A percentile compares a stretch with the other conserved stretches of the same genome.
Evolutionary conservation across 2,888 invertebrate genomes (phyloP).

Genomic region (Drosophila mercatorum): DNA sequence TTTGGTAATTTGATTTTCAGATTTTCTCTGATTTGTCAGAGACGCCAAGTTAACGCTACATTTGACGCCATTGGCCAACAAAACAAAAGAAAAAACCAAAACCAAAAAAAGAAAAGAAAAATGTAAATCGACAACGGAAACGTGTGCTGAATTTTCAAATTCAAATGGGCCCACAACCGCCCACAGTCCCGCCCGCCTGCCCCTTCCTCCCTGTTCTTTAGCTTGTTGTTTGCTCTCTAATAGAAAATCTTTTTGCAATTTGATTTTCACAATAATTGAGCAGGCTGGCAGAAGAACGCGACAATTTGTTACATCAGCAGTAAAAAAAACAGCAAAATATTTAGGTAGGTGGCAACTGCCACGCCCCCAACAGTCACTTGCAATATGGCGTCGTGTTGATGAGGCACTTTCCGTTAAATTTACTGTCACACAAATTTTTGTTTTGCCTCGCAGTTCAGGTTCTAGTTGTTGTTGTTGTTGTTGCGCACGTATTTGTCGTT

Average conservation of each 20-base stretch:
- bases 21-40: constrained; percentile 59
- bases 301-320: constrained; percentile 39
- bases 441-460: neutral
- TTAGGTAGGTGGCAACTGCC: constrained; percentile 8
- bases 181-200: neutral
- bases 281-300: constrained; percentile 21
- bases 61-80: constrained; percentile 59
- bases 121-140: constrained; percentile 25
- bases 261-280: constrained; percentile 51
- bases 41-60: constrained; percentile 72
- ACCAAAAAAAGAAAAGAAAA: constrained; percentile 13
- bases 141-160: constrained; percentile 70
- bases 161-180: neutral
- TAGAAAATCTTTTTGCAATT: constrained; percentile 66
- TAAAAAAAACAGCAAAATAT: neutral
- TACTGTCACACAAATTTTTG: constrained; percentile 67
- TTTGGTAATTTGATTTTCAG: constrained; percentile 75
- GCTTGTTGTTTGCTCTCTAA: constrained; percentile 66
- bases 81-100: constrained; percentile 38
- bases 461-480: constrained; percentile 20
- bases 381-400: constrained; percentile 51
- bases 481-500: constrained; percentile 77
- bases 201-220: constrained; percentile 41
- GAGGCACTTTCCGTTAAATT: constrained; percentile 69
- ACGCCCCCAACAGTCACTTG: constrained; percentile 7